Evolutionary conservation across 2,888 invertebrate genomes (phyloP).

Genomic region (Heteromyza rotundicornis): DNA sequence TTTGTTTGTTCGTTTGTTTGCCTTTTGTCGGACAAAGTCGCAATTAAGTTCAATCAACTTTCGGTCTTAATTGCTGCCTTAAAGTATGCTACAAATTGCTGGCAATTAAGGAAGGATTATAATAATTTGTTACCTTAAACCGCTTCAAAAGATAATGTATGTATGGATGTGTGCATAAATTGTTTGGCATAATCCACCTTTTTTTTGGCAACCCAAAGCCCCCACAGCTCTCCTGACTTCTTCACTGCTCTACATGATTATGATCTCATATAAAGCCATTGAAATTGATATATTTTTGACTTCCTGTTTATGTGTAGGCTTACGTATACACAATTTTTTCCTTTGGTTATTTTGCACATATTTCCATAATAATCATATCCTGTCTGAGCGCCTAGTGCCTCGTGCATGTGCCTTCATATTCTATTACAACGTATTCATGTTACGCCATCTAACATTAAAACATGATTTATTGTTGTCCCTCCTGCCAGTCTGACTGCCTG

Average conservation of each 20-base stretch:
- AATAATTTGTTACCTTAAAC: too few relatives aligned
- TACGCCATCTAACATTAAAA: constrained; percentile 41
- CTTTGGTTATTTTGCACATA: constrained; percentile 4
- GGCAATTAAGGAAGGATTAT: too few relatives aligned
- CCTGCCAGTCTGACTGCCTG: neutral
- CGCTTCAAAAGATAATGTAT: too few relatives aligned
- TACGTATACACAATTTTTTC: too few relatives aligned
- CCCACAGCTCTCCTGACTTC: neutral
- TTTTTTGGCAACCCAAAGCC: too few relatives aligned
- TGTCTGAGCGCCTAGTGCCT: neutral
- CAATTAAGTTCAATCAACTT: neutral
- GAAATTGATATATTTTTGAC: constrained; percentile 41
- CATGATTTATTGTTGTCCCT: constrained; percentile 43
- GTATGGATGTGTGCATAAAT: too few relatives aligned
- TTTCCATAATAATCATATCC: constrained; percentile 37
- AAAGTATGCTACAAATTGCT: neutral
- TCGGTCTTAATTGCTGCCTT: neutral
- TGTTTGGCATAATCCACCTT: too few relatives aligned
- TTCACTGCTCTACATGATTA: neutral
- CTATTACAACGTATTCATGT: neutral
- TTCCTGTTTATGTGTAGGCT: constrained; percentile 35
- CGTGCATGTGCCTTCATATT: neutral
- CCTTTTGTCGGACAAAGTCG: neutral
- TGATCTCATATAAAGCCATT: constrained; percentile 9
- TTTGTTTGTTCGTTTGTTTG: neutral